Percentiles rank a stretch among this genome's conserved stretches.
These are phyloP conservation scores for Sebastes matsubarae DNA, from an alignment of 2,797 vertebrate species.

Conservation along the genomic window DNA sequence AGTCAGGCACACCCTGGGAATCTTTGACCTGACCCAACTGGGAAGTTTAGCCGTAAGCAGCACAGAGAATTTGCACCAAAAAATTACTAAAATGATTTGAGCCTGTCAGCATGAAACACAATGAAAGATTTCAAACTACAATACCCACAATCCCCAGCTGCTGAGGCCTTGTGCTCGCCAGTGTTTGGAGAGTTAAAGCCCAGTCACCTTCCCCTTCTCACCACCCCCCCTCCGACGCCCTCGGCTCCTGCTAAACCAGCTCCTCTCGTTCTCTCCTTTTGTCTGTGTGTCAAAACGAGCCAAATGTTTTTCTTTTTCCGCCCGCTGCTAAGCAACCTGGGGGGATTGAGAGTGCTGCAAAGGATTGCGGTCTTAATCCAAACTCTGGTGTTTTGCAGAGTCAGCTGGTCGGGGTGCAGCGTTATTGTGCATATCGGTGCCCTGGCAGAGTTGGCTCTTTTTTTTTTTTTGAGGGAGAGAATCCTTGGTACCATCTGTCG, in stretches of 20 bases:
- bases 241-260: constrained; percentile 62
- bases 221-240: constrained; percentile 11
- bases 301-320: constrained; percentile 58
- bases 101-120: too few relatives aligned
- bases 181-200: constrained; percentile 51
- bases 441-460: constrained; percentile 26
- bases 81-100: not conserved
- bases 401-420: constrained; percentile 62
- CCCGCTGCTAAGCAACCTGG: constrained; percentile 71
- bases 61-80: not conserved
- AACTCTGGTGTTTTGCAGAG: constrained; percentile 58
- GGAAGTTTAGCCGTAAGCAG: not conserved
- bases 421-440: constrained; percentile 20
- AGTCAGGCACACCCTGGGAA: constrained; percentile 30
- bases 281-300: constrained; percentile 55
- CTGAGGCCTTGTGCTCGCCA: not conserved
- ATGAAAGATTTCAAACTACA: not conserved
- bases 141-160: constrained; percentile 8
- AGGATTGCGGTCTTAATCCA: constrained; percentile 67
- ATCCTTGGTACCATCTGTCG: constrained; percentile 34
- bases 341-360: constrained; percentile 51
- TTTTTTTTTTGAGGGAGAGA: constrained; percentile 3
- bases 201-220: constrained; percentile 13
- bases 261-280: constrained; percentile 63
- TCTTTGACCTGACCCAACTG: constrained; percentile 6